Conservation (phyloP, 2,113 vertebrate genomes). For the Burhinus oedicnemus region DNA sequence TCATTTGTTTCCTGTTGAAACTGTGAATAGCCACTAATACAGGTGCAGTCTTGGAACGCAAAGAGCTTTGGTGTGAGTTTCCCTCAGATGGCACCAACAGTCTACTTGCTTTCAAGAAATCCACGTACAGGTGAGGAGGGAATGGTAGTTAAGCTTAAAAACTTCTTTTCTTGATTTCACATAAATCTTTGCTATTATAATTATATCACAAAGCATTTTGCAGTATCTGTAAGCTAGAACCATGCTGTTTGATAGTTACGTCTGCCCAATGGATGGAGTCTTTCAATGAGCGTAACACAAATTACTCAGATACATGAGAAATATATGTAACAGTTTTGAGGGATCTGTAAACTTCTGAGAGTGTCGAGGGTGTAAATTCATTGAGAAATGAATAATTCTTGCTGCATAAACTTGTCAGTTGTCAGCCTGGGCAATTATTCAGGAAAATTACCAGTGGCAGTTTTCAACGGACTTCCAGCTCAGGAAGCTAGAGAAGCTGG, state of each 20-base stretch:
- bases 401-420: not conserved
- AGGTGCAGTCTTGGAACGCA: not conserved
- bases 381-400: not conserved
- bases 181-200: not conserved
- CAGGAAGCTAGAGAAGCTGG: not conserved
- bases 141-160: not conserved
- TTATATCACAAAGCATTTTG: not conserved
- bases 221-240: not conserved
- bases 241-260: not conserved
- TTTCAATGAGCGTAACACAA: not conserved
- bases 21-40: not conserved
- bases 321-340: not conserved
- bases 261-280: not conserved
- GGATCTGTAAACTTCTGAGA: not conserved
- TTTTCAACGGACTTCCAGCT: not conserved
- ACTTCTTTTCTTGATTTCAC: not conserved
- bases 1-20: not conserved
- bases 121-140: not conserved
- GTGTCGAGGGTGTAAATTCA: not conserved
- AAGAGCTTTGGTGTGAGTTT: not conserved
- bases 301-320: not conserved
- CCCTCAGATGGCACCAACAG: not conserved
- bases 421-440: not conserved
- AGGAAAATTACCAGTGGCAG: not conserved
- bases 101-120: not conserved